Evolutionary conservation across 2,113 vertebrate genomes (phyloP).

Genomic region (Entomyzon cyanotis): DNA sequence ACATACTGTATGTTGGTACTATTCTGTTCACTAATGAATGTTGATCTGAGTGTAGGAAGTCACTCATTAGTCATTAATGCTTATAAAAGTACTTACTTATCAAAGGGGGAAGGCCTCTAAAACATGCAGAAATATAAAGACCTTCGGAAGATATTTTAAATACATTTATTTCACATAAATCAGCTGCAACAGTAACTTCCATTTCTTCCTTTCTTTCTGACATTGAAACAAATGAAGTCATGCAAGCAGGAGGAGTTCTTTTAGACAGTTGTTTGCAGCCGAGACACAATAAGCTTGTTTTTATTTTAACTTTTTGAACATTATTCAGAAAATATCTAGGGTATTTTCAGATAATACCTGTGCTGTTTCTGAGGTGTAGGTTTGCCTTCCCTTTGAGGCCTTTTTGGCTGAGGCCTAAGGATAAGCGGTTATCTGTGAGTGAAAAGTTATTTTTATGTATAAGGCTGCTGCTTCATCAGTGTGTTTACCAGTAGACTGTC

Average conservation of each 20-base stretch:
- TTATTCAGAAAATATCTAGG: background rate
- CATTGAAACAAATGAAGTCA: background rate
- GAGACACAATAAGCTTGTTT: background rate
- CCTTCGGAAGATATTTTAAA: background rate
- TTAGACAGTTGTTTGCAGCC: background rate
- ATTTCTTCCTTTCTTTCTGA: background rate
- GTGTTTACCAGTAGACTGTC: fast-evolving
- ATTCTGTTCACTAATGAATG: background rate
- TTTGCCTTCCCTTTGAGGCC: background rate
- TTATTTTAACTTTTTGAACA: background rate
- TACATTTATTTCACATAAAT: background rate
- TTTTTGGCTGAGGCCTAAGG: background rate
- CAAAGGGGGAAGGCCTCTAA: background rate
- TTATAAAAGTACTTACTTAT: background rate
- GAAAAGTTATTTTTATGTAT: background rate
- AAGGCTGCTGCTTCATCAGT: background rate
- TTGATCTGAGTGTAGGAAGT: background rate
- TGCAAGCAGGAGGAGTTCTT: background rate
- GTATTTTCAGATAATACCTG: background rate
- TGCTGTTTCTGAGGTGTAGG: background rate
- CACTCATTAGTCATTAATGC: background rate
- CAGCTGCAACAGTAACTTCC: background rate
- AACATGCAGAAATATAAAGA: background rate
- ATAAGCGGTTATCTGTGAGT: background rate
- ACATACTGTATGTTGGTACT: background rate